Evolutionary conservation across 1,140 invertebrate genomes (phyloP).

Genomic region (Lepidurus couesii): DNA sequence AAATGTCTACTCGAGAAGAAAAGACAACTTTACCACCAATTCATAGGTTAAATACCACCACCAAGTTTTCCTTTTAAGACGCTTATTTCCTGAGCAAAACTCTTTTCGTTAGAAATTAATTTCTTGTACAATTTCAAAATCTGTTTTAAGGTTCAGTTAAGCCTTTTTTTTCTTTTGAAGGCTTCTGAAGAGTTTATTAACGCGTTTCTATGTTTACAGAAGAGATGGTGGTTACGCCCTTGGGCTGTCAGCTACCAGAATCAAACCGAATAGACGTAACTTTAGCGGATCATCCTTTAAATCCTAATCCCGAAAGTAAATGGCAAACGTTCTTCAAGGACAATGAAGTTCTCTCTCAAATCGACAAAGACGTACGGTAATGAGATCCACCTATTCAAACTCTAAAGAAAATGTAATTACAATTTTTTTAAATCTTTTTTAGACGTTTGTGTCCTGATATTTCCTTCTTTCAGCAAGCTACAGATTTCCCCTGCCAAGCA

Average conservation of each 20-base stretch:
- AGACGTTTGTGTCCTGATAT: slow-evolving; percentile 90
- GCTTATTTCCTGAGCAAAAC: no score
- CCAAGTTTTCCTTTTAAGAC: no score
- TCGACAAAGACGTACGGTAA: slow-evolving; percentile 92
- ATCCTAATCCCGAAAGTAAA: slow-evolving; percentile 83
- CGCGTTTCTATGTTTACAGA: slow-evolving; percentile 49
- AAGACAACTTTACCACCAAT: slow-evolving; percentile 70
- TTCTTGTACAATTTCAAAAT: no score
- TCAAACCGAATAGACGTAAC: slow-evolving; percentile 53
- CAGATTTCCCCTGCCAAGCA: slow-evolving; percentile 71
- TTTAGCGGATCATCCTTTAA: slow-evolving; percentile 78
- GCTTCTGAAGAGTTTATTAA: slow-evolving; percentile 38
- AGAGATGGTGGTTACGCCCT: slow-evolving; percentile 74
- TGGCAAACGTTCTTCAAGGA: slow-evolving; percentile 94
- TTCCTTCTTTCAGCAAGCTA: slow-evolving; percentile 91
- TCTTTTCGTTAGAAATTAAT: no score
- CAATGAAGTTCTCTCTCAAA: slow-evolving; percentile 92
- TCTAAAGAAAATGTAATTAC: slow-evolving; percentile 1
- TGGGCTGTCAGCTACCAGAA: slow-evolving; percentile 50
- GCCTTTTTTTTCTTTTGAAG: no score
- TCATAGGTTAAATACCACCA: slow-evolving; percentile 59
- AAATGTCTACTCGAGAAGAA: slow-evolving; percentile 59
- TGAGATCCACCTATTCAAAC: slow-evolving; percentile 17
- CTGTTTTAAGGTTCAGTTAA: no score
- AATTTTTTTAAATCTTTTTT: slow-evolving; percentile 36